These are phyloP conservation scores for Pelodiscus sinensis DNA, from an alignment of 2,113 vertebrate species.

Conservation along the genomic window DNA sequence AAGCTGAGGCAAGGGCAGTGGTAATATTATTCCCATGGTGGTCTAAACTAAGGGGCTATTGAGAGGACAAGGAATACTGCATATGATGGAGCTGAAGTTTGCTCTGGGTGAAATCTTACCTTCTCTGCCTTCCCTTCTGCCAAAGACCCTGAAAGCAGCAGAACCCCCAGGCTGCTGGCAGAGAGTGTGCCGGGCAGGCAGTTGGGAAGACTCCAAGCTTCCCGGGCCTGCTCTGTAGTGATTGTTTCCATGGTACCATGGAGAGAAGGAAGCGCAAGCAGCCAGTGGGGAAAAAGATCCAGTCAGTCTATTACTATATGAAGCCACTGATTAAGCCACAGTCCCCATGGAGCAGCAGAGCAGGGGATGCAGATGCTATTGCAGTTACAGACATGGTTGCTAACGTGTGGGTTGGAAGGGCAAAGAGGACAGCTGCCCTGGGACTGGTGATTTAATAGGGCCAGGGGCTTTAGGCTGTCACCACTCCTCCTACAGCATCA, in stretches of 20 bases:
- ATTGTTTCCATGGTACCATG: neutral
- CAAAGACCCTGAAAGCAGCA: neutral
- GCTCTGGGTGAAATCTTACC: neutral
- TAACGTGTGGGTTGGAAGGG: too few relatives aligned
- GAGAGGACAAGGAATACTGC: neutral
- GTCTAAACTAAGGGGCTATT: neutral
- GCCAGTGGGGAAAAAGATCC: rapidly evolving
- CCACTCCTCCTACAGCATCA: too few relatives aligned
- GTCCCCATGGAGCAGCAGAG: neutral
- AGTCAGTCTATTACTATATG: neutral
- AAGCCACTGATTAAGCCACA: neutral
- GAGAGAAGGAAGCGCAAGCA: neutral
- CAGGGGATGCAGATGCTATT: neutral
- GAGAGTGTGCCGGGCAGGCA: neutral
- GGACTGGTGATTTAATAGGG: too few relatives aligned
- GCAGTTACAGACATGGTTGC: neutral
- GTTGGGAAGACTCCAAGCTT: neutral
- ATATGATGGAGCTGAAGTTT: neutral
- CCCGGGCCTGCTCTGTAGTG: neutral
- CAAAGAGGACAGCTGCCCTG: too few relatives aligned
- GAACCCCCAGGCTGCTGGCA: neutral
- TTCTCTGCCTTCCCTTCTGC: neutral
- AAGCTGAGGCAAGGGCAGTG: neutral
- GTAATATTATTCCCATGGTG: neutral
- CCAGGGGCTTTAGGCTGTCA: too few relatives aligned